phyloP scores from a whole-genome alignment of 2,888 invertebrate species.

The Phorcus lineatus region DNA sequence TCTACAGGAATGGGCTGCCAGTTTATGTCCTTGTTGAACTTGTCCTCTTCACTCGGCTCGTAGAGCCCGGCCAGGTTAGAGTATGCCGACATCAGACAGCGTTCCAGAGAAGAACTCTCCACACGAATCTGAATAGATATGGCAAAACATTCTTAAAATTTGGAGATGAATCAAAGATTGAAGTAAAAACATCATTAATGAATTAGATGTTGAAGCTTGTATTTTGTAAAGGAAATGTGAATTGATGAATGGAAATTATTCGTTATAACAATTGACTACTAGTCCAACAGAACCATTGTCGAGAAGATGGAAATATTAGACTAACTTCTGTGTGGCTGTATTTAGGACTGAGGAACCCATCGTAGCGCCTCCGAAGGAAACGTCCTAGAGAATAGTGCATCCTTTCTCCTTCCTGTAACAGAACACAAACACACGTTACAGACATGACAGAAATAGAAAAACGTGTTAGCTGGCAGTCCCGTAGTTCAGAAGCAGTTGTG shows the following conservation, averaged over 20 bases:
- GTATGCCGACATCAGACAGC: constrained; percentile 82
- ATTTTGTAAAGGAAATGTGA: too few species aligned
- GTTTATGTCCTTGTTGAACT: constrained; percentile 42
- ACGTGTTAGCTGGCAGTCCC: too few species aligned
- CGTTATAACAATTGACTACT: too few species aligned
- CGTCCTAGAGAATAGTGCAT: constrained; percentile 58
- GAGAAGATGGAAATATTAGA: too few species aligned
- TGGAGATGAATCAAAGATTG: too few species aligned
- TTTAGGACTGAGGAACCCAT: constrained; percentile 42
- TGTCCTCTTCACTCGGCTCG: constrained; percentile 59
- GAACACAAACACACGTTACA: neutral
- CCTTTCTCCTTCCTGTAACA: constrained; percentile 54
- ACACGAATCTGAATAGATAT: constrained; percentile 79
- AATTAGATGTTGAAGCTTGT: too few species aligned
- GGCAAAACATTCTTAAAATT: too few species aligned
- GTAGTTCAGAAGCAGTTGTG: too few species aligned
- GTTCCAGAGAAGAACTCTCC: constrained; percentile 89
- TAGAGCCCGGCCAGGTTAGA: constrained; percentile 77
- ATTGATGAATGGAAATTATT: too few species aligned
- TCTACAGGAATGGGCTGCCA: constrained; percentile 95
- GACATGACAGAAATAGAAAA: too few species aligned
- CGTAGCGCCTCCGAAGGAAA: constrained; percentile 46
- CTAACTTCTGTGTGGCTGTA: constrained; percentile 50
- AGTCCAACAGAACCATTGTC: too few species aligned
- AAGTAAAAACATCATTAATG: too few species aligned